Percentiles rank a stretch among this genome's conserved stretches.
These are phyloP conservation scores for Saccopteryx bilineata DNA, from an alignment of 2,113 vertebrate genomes.

Conservation along the genomic window DNA sequence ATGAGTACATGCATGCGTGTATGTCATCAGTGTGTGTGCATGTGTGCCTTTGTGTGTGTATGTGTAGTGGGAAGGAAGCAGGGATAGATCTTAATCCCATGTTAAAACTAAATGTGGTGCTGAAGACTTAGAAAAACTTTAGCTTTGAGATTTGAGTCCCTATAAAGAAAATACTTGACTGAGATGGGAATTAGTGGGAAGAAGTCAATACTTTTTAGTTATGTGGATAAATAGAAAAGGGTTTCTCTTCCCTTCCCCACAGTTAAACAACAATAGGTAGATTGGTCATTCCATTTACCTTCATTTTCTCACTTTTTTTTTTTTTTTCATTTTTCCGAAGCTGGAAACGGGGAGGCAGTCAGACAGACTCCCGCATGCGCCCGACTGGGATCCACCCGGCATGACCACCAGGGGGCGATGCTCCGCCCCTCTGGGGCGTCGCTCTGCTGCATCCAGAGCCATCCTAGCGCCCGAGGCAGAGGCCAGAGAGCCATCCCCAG, in stretches of 20 bases:
- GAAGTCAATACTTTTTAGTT: neutral
- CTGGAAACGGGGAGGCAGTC: too few relatives aligned
- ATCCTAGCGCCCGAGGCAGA: too few relatives aligned
- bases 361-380: too few relatives aligned
- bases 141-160: conserved; percentile 30
- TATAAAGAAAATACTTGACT: neutral
- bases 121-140: neutral
- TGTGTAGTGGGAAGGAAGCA: too few relatives aligned
- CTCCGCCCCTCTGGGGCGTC: too few relatives aligned
- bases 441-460: too few relatives aligned
- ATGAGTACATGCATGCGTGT: too few relatives aligned
- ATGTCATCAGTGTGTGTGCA: too few relatives aligned
- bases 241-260: neutral
- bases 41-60: neutral
- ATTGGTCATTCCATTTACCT: neutral
- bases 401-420: too few relatives aligned
- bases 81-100: conserved; percentile 27
- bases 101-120: conserved; percentile 1
- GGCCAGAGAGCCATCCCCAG: too few relatives aligned
- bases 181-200: neutral
- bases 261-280: neutral
- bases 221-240: neutral
- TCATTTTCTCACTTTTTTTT: conserved; percentile 40
- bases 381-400: too few relatives aligned
- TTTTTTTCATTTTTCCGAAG: too few relatives aligned